Base-by-base conservation (phyloP, 2,888 invertebrate species). In the Adela reaumurella region DNA sequence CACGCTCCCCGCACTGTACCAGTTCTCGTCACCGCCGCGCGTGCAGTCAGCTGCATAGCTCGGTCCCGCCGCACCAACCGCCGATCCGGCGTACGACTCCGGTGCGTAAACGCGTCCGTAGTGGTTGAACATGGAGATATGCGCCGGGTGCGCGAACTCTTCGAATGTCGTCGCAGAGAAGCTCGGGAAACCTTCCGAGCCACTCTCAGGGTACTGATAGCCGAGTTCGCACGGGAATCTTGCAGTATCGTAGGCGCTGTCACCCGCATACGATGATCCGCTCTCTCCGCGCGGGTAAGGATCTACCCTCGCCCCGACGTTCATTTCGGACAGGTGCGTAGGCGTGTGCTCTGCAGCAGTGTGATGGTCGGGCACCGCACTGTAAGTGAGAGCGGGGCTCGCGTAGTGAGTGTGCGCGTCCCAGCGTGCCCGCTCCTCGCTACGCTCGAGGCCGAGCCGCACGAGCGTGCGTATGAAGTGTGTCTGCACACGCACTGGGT, bases 381-480 rank as follows among this genome's bases (percentile, higher is more conserved):
- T 84, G 46, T 84, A 67, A 60, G 84, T 84, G 43, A 84, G 62
- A 14, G 35, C 35, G 24, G 24, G 6, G 24, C n/a, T n/a, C n/a
- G n/a, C n/a, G n/a, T n/a, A n/a, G n/a, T n/a, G n/a, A n/a, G n/a
- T n/a, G n/a, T n/a, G 55, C 64, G 64, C 45, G 63, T 58, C 50
- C 62, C 62, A 49, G 24, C 24, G 24, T 10, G 24, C 24, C 6
- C 24, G 24, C 24, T n/a, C 14, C 11, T 8, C 35, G 35, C 6
- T 91, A 74, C 90, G 93, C 69, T 94, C 94, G 59, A 94, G 73
- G 55, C 94, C 91, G 55, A 96, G 68, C 53, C 96, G 85, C 96
- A 97, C 96, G 48, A 97, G 82, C 0, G 97, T 98, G 64, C 97
- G 96, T 59, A 97, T 94, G 64, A 96, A 97, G 73, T 98, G 98